Evolutionary conservation across 2,888 invertebrate species (phyloP).

Genomic region (Ferdinandea cuprea): DNA sequence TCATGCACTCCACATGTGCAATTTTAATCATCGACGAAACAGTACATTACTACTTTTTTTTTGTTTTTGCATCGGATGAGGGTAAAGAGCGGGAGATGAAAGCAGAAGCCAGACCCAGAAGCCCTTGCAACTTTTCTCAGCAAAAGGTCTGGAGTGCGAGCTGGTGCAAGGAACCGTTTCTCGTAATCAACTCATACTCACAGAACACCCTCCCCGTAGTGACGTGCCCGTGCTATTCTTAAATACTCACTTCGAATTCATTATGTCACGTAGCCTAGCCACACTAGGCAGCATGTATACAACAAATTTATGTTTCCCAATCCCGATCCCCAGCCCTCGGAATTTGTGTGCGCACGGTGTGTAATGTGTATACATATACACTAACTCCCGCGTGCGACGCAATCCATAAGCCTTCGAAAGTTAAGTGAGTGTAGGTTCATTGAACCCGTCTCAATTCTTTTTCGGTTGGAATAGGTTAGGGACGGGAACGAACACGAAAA

Average conservation of each 20-base stretch:
- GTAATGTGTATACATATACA: conserved; percentile 36
- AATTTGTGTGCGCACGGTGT: conserved; percentile 54
- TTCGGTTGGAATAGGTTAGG: conserved; percentile 77
- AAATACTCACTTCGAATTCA: conserved; percentile 64
- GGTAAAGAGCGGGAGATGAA: background rate
- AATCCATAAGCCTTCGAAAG: conserved; percentile 75
- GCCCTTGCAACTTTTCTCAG: conserved; percentile 32
- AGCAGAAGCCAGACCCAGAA: background rate
- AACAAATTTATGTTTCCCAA: conserved; percentile 61
- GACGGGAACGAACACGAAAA: conserved; percentile 40
- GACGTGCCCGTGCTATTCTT: conserved; percentile 15
- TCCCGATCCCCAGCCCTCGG: conserved; percentile 14
- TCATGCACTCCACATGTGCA: conserved; percentile 5
- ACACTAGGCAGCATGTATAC: conserved; percentile 56
- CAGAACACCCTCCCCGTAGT: background rate
- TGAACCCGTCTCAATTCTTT: conserved; percentile 77
- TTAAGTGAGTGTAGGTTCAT: conserved; percentile 73
- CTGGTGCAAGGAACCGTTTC: conserved; percentile 42
- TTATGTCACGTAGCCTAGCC: conserved; percentile 66
- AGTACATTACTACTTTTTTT: conserved; percentile 31
- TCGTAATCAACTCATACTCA: conserved; percentile 36
- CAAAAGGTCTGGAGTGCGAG: conserved; percentile 48
- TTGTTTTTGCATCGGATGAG: conserved; percentile 37
- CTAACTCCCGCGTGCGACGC: conserved; percentile 38
- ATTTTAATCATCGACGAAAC: conserved; percentile 53